Percentiles rank a stretch among this genome's conserved stretches.
These are phyloP conservation scores for Ectemnius cavifrons DNA, from an alignment of 2,888 invertebrate species.

Conservation along the genomic window DNA sequence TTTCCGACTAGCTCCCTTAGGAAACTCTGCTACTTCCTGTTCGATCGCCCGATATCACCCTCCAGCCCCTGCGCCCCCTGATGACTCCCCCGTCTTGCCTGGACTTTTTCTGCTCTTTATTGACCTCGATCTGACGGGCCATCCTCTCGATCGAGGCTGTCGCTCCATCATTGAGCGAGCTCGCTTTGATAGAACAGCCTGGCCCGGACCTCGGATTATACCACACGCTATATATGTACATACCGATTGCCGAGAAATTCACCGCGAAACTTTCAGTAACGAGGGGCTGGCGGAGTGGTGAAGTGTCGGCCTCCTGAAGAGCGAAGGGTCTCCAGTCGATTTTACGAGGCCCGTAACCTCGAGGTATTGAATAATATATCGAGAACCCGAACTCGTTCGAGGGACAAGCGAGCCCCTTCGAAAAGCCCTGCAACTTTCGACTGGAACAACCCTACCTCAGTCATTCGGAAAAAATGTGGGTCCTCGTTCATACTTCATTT, in stretches of 20 bases:
- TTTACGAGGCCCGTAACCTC: slow-evolving; percentile 2
- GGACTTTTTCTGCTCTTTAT: slow-evolving; percentile 45
- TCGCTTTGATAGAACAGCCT: slow-evolving; percentile 21
- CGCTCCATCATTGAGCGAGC: slow-evolving; percentile 12
- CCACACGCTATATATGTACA: slow-evolving; percentile 12
- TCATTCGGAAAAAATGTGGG: too few species aligned
- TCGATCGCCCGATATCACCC: slow-evolving; percentile 34
- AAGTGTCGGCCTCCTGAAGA: not conserved
- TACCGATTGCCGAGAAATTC: slow-evolving; percentile 3
- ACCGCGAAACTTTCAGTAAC: not conserved
- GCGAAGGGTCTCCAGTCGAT: not conserved
- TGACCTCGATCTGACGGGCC: slow-evolving; percentile 29
- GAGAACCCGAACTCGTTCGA: too few species aligned
- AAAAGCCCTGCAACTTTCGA: too few species aligned
- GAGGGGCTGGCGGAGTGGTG: not conserved
- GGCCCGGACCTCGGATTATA: slow-evolving; percentile 21
- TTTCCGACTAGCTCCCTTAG: slow-evolving; percentile 14
- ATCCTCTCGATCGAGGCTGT: slow-evolving; percentile 30
- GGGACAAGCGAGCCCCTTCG: too few species aligned
- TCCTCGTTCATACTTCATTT: too few species aligned
- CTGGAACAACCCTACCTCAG: too few species aligned
- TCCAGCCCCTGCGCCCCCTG: slow-evolving; percentile 21
- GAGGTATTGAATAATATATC: not conserved
- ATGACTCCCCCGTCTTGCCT: slow-evolving; percentile 41
- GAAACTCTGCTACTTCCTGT: slow-evolving; percentile 17